phyloP scores from a whole-genome alignment of 2,888 invertebrate genomes.

The Meghimatium bilineatum region DNA sequence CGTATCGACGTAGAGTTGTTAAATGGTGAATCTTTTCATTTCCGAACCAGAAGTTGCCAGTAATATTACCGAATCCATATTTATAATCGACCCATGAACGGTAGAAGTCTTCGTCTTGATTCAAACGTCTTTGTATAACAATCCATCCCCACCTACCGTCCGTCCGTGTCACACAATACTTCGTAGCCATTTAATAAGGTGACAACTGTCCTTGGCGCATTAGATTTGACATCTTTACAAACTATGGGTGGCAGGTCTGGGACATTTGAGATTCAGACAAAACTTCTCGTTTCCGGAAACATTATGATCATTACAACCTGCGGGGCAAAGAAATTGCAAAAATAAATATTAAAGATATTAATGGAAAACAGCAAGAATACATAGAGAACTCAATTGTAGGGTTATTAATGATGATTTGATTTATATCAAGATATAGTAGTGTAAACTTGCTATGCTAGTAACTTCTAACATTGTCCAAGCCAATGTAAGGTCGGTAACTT shows the following conservation, averaged over 20 bases:
- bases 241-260: neutral
- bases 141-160: conserved; percentile 1
- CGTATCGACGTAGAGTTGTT: neutral
- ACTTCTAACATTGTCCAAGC: too few relatives aligned
- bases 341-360: too few relatives aligned
- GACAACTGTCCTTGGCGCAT: neutral
- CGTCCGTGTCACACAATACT: conserved; percentile 14
- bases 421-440: too few relatives aligned
- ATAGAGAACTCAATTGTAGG: too few relatives aligned
- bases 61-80: conserved; percentile 7
- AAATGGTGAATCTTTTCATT: conserved; percentile 19
- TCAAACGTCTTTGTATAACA: neutral
- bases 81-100: conserved; percentile 20
- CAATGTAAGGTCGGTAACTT: too few relatives aligned
- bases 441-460: too few relatives aligned
- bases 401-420: too few relatives aligned
- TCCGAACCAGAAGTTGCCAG: conserved; percentile 10
- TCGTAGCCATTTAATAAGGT: neutral
- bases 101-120: neutral
- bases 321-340: too few relatives aligned
- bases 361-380: too few relatives aligned
- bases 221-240: neutral
- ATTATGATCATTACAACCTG: too few relatives aligned
- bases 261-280: neutral
- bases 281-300: too few relatives aligned